Conservation (phyloP, 1,140 invertebrate species). For the Ostrea denselamellosa region DNA sequence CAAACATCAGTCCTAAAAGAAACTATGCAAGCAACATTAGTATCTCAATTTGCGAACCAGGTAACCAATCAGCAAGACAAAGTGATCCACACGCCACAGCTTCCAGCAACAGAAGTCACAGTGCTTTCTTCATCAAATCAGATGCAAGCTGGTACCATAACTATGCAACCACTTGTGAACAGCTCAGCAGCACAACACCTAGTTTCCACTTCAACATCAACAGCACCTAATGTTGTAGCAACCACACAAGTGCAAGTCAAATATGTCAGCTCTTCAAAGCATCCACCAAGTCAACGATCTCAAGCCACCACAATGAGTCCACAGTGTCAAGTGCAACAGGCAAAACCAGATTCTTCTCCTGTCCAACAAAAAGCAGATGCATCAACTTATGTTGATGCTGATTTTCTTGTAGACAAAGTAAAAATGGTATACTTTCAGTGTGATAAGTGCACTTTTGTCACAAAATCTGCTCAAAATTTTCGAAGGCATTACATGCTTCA, state of each 20-base stretch:
- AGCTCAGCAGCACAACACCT: background rate
- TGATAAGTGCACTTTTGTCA: conserved; percentile 35
- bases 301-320: background rate
- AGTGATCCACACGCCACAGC: background rate
- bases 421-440: conserved; percentile 31
- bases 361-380: conserved; percentile 26
- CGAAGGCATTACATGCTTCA: conserved; percentile 39
- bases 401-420: background rate
- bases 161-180: conserved; percentile 2
- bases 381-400: conserved; percentile 1
- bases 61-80: background rate
- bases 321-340: background rate
- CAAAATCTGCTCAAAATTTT: conserved; percentile 40
- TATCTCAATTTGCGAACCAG: background rate
- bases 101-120: background rate
- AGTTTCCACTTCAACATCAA: background rate
- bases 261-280: background rate
- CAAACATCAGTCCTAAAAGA: background rate
- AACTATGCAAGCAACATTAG: background rate
- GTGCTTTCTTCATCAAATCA: background rate
- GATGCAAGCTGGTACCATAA: background rate
- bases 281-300: background rate
- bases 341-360: conserved; percentile 8
- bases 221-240: background rate
- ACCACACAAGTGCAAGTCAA: background rate